These are phyloP conservation scores for Cladorhizidae sp. DNA, from an alignment of 37 sponge, comb jelly and placozoan genomes.

Conservation along the genomic window DNA sequence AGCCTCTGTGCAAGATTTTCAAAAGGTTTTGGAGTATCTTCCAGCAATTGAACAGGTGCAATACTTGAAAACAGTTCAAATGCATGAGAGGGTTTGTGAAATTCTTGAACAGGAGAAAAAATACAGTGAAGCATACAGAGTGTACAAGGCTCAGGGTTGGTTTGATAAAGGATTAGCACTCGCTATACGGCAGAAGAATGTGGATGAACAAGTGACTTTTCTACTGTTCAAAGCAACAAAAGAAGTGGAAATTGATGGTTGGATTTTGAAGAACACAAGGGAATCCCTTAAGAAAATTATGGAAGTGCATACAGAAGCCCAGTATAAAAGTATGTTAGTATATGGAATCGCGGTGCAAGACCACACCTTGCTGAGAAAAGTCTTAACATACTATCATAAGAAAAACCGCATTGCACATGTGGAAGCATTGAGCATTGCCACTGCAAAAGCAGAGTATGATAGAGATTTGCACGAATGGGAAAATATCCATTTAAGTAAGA, in stretches of 20 bases:
- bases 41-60: neutral
- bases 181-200: slow-evolving; percentile 10
- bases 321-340: slow-evolving; percentile 2
- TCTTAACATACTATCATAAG: neutral
- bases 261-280: neutral
- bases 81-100: slow-evolving; percentile 17
- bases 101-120: neutral
- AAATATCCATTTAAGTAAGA: neutral
- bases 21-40: slow-evolving; percentile 10
- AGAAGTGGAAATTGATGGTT: neutral
- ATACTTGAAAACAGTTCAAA: slow-evolving; percentile 8
- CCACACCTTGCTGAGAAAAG: neutral
- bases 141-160: slow-evolving; percentile 21
- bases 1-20: neutral
- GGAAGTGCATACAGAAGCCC: neutral
- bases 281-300: neutral
- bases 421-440: slow-evolving; percentile 21
- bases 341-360: neutral
- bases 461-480: neutral
- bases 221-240: slow-evolving; percentile 2
- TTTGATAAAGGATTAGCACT: slow-evolving; percentile 17
- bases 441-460: neutral
- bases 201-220: neutral
- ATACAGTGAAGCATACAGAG: slow-evolving; percentile 10
- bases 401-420: neutral